Conservation (phyloP, 2,113 vertebrate species). For the Rhinolophus ferrumequinum region DNA sequence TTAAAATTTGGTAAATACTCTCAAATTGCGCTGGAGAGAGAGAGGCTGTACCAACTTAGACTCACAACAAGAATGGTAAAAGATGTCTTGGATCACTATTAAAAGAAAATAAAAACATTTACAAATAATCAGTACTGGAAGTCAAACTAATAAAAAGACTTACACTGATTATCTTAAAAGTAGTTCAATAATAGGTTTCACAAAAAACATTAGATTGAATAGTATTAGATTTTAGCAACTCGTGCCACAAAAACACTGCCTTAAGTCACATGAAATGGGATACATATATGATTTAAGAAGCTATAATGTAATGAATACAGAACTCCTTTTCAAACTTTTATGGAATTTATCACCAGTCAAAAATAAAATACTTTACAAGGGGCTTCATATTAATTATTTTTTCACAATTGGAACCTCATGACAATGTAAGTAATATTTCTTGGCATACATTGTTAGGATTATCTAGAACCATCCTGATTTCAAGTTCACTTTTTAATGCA, state of each 20-base stretch:
- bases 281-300: background rate
- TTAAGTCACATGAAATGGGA: background rate
- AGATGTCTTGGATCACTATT: background rate
- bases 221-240: background rate
- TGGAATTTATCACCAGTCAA: background rate
- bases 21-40: background rate
- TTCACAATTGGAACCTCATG: constrained; percentile 13
- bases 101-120: constrained; percentile 24
- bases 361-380: background rate
- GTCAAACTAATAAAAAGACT: background rate
- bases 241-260: background rate
- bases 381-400: background rate
- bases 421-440: background rate
- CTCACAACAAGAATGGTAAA: background rate
- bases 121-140: background rate
- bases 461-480: background rate
- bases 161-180: background rate
- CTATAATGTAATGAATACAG: background rate
- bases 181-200: background rate
- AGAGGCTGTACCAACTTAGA: background rate
- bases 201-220: constrained; percentile 22
- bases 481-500: background rate
- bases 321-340: background rate
- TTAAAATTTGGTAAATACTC: background rate
- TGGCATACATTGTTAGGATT: background rate